phyloP scores from a whole-genome alignment of 2,797 vertebrate species.

The Eulemur rubriventer region DNA sequence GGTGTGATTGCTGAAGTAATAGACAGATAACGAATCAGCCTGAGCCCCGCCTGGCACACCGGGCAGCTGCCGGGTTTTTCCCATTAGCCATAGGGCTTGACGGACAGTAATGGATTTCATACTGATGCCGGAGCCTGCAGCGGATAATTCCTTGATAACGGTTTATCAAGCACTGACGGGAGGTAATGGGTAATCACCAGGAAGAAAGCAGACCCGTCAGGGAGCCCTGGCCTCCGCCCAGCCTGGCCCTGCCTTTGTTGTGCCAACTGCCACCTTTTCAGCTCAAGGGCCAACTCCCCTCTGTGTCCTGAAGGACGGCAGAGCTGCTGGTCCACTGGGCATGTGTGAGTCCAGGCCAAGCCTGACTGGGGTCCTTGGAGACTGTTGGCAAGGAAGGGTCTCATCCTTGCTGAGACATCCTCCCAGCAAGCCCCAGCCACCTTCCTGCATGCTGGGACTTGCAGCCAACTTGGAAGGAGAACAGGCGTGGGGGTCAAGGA shows the following conservation, averaged over 20 bases:
- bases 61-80: slow-evolving; percentile 84
- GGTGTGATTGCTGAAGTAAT: slow-evolving; percentile 78
- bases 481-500: background rate
- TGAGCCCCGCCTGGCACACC: slow-evolving; percentile 85
- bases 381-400: background rate
- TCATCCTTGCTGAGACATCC: background rate
- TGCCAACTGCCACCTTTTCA: slow-evolving; percentile 55
- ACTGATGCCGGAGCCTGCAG: slow-evolving; percentile 89
- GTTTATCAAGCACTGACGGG: slow-evolving; percentile 88
- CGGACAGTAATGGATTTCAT: slow-evolving; percentile 93
- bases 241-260: slow-evolving; percentile 55
- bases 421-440: background rate
- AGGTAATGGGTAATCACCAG: slow-evolving; percentile 87
- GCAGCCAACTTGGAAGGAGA: background rate
- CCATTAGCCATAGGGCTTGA: slow-evolving; percentile 88
- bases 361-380: background rate
- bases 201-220: slow-evolving; percentile 75
- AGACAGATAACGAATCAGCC: slow-evolving; percentile 84
- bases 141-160: slow-evolving; percentile 92
- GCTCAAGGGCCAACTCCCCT: background rate
- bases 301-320: background rate
- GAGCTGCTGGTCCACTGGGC: background rate
- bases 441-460: background rate
- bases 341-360: fast-evolving
- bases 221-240: slow-evolving; percentile 57